phyloP scores from a whole-genome alignment of 2,113 vertebrate species.

The Uropsilus gracilis region DNA sequence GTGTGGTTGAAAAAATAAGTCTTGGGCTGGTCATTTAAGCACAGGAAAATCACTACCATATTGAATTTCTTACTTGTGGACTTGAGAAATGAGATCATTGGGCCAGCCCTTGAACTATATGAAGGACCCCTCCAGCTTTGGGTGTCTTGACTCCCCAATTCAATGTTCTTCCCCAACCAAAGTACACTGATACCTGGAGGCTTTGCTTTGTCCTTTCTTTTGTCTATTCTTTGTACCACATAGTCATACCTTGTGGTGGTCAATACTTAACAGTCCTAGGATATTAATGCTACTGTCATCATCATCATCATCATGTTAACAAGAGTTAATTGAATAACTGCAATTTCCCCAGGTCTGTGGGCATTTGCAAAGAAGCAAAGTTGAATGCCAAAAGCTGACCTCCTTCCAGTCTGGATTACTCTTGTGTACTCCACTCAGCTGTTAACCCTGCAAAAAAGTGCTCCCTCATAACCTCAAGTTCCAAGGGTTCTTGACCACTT shows the following conservation, averaged over 20 bases:
- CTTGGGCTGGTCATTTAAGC: background rate
- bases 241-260: background rate
- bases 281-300: background rate
- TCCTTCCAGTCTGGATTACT: background rate
- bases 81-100: background rate
- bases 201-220: background rate
- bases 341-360: too few species aligned
- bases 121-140: background rate
- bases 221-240: background rate
- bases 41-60: background rate
- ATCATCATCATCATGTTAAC: background rate
- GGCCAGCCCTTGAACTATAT: background rate
- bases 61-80: background rate
- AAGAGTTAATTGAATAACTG: background rate
- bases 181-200: background rate
- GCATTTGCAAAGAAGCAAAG: background rate
- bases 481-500: background rate
- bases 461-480: background rate
- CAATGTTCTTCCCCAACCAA: background rate
- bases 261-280: background rate
- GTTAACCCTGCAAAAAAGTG: background rate
- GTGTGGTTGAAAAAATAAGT: background rate
- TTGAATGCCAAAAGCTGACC: background rate
- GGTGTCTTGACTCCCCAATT: background rate
- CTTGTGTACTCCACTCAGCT: background rate